These are phyloP conservation scores for Rhingia campestris DNA, from an alignment of 2,888 invertebrate species.

Conservation along the genomic window DNA sequence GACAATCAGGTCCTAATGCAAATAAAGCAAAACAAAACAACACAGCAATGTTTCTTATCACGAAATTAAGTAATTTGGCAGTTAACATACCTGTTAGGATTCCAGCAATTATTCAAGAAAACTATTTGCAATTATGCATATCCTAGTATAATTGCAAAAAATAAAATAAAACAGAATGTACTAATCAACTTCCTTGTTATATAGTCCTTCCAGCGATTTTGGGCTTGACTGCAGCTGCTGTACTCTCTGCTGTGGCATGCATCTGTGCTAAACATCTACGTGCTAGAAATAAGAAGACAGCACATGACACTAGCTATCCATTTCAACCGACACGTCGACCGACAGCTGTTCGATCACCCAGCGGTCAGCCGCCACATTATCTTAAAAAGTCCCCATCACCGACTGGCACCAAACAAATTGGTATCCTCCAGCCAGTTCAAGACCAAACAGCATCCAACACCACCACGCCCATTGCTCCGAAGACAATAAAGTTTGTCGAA, in stretches of 20 bases:
- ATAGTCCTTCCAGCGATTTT: constrained; percentile 82
- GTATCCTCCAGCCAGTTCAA: constrained; percentile 80
- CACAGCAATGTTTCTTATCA: too few relatives aligned
- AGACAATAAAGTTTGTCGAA: constrained; percentile 80
- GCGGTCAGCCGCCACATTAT: constrained; percentile 90
- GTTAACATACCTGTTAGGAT: too few relatives aligned
- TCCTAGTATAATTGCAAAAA: too few relatives aligned
- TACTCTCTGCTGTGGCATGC: constrained; percentile 81
- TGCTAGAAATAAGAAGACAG: constrained; percentile 81
- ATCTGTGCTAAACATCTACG: constrained; percentile 81
- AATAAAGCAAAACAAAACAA: too few relatives aligned
- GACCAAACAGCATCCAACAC: constrained; percentile 80
- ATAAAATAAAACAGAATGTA: too few relatives aligned
- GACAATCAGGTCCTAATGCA: too few relatives aligned
- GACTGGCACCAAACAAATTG: constrained; percentile 84
- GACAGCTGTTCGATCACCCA: constrained; percentile 91
- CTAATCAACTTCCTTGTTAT: background rate
- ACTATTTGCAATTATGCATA: too few relatives aligned
- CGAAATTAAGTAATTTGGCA: too few relatives aligned
- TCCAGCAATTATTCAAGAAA: too few relatives aligned
- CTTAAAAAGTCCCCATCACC: constrained; percentile 97
- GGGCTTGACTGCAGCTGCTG: constrained; percentile 81
- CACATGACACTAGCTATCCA: constrained; percentile 81
- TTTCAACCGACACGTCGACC: constrained; percentile 83
- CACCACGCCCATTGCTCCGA: constrained; percentile 80